Evolutionary conservation across 2,113 vertebrate species (phyloP).

Genomic region (Dromas ardeola): DNA sequence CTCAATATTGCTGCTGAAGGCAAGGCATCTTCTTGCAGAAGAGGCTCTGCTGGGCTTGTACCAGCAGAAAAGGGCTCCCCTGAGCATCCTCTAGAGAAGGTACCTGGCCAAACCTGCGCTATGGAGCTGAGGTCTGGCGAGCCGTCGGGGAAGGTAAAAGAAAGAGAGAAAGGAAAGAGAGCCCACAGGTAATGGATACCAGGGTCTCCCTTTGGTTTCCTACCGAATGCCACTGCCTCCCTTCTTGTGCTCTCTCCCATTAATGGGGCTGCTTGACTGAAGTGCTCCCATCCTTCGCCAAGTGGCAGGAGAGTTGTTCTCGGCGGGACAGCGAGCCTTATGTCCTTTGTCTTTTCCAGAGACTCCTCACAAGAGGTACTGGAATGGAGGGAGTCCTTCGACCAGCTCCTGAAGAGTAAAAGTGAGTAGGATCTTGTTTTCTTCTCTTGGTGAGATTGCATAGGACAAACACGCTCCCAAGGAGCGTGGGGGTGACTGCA

Average conservation of each 20-base stretch:
- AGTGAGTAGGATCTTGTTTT: constrained; percentile 79
- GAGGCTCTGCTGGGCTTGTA: not conserved
- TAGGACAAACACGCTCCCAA: not conserved
- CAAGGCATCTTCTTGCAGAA: not conserved
- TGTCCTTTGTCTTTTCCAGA: constrained; percentile 64
- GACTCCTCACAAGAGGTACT: constrained; percentile 84
- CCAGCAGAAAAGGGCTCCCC: not conserved
- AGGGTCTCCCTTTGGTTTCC: not conserved
- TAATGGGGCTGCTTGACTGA: not conserved
- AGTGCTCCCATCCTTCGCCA: not conserved
- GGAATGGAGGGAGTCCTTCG: constrained; percentile 89
- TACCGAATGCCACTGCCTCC: not conserved
- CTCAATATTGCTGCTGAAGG: not conserved
- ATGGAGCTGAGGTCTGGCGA: constrained; percentile 44
- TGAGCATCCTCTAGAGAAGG: not conserved
- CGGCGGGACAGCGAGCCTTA: not conserved
- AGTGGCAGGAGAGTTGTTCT: not conserved
- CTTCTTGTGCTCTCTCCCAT: not conserved
- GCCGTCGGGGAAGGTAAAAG: not conserved
- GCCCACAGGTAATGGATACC: not conserved
- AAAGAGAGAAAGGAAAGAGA: constrained; percentile 27
- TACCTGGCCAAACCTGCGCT: not conserved
- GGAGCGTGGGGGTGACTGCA: not conserved
- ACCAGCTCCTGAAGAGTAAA: constrained; percentile 89
- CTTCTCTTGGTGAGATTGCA: not conserved